phyloP scores from a whole-genome alignment of 2,888 invertebrate species.

The Atrina japonica region DNA sequence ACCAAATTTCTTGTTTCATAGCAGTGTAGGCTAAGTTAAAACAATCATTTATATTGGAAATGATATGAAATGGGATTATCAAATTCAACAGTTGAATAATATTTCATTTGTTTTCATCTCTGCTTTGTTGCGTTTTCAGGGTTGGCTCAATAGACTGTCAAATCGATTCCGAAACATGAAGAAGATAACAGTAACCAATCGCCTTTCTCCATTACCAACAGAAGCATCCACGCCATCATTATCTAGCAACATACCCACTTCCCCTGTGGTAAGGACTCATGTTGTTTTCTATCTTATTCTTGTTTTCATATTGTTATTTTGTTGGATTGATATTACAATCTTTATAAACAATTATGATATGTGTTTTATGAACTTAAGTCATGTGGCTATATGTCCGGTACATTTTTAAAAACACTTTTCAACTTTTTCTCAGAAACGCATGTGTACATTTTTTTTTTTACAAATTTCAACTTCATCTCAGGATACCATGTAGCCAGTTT shows the following conservation, averaged over 20 bases:
- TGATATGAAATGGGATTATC: not conserved
- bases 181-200: constrained; percentile 71
- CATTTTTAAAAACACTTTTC: too few species aligned
- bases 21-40: not conserved
- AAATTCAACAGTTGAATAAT: not conserved
- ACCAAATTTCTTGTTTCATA: too few species aligned
- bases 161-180: constrained; percentile 78
- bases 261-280: constrained; percentile 49
- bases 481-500: too few species aligned
- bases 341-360: too few species aligned
- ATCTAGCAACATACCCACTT: constrained; percentile 52
- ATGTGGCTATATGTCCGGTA: too few species aligned
- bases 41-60: not conserved
- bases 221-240: constrained; percentile 55
- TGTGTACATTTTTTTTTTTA: too few species aligned
- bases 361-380: too few species aligned
- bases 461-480: too few species aligned
- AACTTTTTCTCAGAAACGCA: too few species aligned
- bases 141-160: constrained; percentile 79
- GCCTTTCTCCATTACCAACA: constrained; percentile 67
- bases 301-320: too few species aligned
- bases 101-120: too few species aligned
- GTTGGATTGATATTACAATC: too few species aligned
- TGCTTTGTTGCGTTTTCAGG: constrained; percentile 70
- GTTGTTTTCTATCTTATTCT: not conserved